Conservation (phyloP, 2,888 invertebrate genomes). For the Drosophila leonis region DNA sequence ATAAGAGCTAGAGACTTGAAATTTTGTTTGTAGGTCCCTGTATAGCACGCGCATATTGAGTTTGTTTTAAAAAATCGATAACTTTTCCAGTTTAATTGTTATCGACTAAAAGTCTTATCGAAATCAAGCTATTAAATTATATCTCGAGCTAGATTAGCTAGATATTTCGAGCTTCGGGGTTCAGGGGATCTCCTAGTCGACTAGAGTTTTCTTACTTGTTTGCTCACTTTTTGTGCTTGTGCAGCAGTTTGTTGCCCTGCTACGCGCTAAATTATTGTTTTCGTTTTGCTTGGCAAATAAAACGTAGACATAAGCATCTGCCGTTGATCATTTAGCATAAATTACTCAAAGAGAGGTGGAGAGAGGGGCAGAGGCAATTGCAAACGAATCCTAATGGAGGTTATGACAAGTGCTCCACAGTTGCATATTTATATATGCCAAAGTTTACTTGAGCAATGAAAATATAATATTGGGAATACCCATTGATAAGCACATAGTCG, state of each 20-base stretch:
- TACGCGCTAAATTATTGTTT: slow-evolving; percentile 72
- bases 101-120: no score
- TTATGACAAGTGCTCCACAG: slow-evolving; percentile 38
- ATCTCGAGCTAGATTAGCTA: no score
- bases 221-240: slow-evolving; percentile 66
- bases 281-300: slow-evolving; percentile 76
- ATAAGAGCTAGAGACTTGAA: no score
- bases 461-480: not conserved
- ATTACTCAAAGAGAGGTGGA: slow-evolving; percentile 43
- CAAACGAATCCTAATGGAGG: slow-evolving; percentile 64
- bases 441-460: not conserved
- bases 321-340: slow-evolving; percentile 78
- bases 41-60: no score
- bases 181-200: no score
- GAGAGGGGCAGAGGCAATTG: not conserved
- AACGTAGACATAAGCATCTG: slow-evolving; percentile 73
- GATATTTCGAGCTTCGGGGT: no score
- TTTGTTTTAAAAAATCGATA: no score
- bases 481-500: not conserved
- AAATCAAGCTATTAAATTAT: no score
- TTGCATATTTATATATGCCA: slow-evolving; percentile 3
- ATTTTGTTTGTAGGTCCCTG: no score
- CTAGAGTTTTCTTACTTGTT: no score
- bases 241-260: slow-evolving; percentile 54
- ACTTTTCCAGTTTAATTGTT: no score